Evolutionary conservation across 2,888 invertebrate species (phyloP).

Genomic region (Mamestra brassicae): DNA sequence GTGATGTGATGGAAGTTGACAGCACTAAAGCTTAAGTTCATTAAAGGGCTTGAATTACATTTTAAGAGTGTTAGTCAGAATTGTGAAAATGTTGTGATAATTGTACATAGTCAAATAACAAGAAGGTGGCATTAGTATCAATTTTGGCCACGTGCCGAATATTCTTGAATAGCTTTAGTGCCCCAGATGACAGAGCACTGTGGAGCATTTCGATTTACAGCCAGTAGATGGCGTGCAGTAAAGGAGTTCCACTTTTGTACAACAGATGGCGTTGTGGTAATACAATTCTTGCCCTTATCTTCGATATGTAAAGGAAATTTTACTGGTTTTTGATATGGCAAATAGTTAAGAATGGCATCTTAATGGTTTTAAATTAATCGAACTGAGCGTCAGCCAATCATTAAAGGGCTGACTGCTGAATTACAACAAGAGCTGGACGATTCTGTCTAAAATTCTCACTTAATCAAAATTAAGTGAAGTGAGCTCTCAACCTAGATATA

Average conservation of each 20-base stretch:
- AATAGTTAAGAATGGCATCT: background rate
- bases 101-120: background rate
- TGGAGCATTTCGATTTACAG: background rate
- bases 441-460: background rate
- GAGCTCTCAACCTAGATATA: background rate
- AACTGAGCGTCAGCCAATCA: background rate
- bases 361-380: background rate
- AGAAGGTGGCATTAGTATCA: too few relatives aligned
- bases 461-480: background rate
- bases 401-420: too few relatives aligned
- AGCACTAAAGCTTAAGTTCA: background rate
- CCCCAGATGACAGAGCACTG: background rate
- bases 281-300: background rate
- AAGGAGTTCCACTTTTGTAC: slow-evolving; percentile 7
- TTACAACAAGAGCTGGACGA: too few relatives aligned
- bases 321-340: background rate
- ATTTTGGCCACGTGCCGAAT: background rate
- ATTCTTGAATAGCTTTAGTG: background rate
- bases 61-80: background rate
- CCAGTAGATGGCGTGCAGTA: background rate
- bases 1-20: background rate
- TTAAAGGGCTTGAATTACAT: background rate
- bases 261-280: slow-evolving; percentile 20
- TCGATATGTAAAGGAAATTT: background rate
- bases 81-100: background rate